Evolutionary conservation across 2,797 vertebrate species (phyloP).

Genomic region (Cyclura pinguis): DNA sequence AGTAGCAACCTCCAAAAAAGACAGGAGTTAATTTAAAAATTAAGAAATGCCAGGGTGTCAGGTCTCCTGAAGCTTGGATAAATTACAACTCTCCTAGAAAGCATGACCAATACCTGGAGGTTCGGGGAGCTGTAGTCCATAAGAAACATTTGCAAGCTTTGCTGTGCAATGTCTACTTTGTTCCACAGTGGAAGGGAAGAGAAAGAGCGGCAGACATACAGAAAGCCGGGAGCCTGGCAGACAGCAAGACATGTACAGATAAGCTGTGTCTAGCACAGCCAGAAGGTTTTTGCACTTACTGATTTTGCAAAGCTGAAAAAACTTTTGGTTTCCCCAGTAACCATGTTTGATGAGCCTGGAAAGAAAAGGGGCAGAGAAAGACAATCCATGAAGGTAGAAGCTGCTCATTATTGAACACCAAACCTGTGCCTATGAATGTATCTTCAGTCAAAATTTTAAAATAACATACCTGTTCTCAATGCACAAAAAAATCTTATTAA

Average conservation of each 20-base stretch:
- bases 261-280: neutral
- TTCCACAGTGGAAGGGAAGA: neutral
- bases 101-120: no score
- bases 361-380: slow-evolving; percentile 55
- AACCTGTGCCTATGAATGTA: neutral
- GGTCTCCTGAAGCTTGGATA: no score
- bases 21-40: neutral
- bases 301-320: slow-evolving; percentile 99
- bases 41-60: neutral
- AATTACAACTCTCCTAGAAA: no score
- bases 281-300: slow-evolving; percentile 83
- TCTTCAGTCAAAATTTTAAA: neutral
- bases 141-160: neutral
- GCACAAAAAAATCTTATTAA: neutral
- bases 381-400: slow-evolving; percentile 20
- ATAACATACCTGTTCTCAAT: neutral
- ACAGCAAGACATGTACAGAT: neutral
- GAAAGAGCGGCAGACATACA: neutral
- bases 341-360: slow-evolving; percentile 98
- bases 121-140: neutral
- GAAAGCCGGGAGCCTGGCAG: neutral
- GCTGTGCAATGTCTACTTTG: neutral
- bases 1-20: neutral
- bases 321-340: slow-evolving; percentile 99
- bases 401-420: neutral